Evolutionary conservation across 2,888 invertebrate genomes (phyloP).

Genomic region (Dendrolimus houi): DNA sequence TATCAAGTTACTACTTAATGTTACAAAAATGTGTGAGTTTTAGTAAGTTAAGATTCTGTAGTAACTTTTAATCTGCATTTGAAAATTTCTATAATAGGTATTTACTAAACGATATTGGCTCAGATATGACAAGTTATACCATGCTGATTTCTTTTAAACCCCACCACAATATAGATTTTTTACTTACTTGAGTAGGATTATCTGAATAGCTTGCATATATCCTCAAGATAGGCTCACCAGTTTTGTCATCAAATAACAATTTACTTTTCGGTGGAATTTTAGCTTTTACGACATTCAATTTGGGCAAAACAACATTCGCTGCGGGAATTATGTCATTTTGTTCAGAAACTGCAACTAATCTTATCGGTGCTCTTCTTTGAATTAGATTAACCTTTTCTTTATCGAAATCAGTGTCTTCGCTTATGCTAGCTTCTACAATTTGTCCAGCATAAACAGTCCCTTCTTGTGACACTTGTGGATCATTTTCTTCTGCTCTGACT

Average conservation of each 20-base stretch:
- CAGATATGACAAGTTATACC: too few relatives aligned
- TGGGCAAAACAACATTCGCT: constrained; percentile 20
- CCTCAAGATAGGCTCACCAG: constrained; percentile 67
- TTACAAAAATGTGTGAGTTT: too few relatives aligned
- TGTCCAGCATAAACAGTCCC: constrained; percentile 59
- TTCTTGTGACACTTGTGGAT: constrained; percentile 42
- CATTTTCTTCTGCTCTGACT: constrained; percentile 43
- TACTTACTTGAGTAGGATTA: constrained; percentile 44
- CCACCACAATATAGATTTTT: too few relatives aligned
- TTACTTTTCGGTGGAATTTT: constrained; percentile 63
- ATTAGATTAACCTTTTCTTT: constrained; percentile 45
- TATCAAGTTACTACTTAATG: too few relatives aligned
- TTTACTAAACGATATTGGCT: too few relatives aligned
- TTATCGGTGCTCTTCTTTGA: constrained; percentile 47
- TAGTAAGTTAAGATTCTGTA: too few relatives aligned
- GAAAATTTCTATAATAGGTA: too few relatives aligned
- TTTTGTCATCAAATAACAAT: constrained; percentile 57
- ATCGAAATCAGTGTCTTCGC: constrained; percentile 59
- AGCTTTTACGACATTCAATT: constrained; percentile 48
- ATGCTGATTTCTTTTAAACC: too few relatives aligned
- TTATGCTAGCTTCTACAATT: constrained; percentile 58
- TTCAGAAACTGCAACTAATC: constrained; percentile 43
- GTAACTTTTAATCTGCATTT: too few relatives aligned
- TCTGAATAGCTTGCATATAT: constrained; percentile 72
- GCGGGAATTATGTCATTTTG: constrained; percentile 26